These are phyloP conservation scores for Sebastes matsubarae DNA, from an alignment of 2,797 vertebrate species.

Conservation along the genomic window DNA sequence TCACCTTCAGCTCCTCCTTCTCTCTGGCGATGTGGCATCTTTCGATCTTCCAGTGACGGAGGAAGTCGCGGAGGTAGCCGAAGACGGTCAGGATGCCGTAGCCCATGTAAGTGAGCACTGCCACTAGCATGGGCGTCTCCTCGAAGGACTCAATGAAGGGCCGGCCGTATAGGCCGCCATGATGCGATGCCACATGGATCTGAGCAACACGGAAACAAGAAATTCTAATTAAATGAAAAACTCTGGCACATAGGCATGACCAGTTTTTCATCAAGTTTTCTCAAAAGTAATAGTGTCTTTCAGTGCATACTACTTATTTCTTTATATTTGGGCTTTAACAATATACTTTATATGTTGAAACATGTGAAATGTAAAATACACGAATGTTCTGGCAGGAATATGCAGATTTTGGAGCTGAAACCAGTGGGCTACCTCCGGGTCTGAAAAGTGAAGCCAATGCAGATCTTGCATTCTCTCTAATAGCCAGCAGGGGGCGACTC, in stretches of 20 bases:
- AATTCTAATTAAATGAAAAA: no score
- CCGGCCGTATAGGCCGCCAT: constrained; percentile 83
- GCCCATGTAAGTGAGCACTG: constrained; percentile 93
- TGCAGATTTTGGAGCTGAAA: no score
- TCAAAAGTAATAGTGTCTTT: not conserved
- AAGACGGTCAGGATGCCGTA: constrained; percentile 95
- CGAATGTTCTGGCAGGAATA: not conserved
- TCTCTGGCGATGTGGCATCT: constrained; percentile 91
- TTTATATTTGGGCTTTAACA: not conserved
- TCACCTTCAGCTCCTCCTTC: constrained; percentile 91
- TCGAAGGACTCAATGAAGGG: constrained; percentile 92
- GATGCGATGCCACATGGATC: not conserved
- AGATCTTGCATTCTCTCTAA: no score
- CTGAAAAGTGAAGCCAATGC: no score
- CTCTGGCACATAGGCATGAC: not conserved
- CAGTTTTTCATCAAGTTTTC: not conserved
- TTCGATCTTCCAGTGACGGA: constrained; percentile 93
- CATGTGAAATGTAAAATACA: not conserved
- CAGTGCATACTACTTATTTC: not conserved
- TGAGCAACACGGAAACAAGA: not conserved
- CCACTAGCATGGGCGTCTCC: constrained; percentile 94
- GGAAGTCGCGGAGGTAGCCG: constrained; percentile 93
- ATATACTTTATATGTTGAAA: not conserved
- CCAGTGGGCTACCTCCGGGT: no score
- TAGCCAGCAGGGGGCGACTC: no score